Evolutionary conservation across 1,140 invertebrate species (phyloP).

Genomic region (Zophobas atratus): DNA sequence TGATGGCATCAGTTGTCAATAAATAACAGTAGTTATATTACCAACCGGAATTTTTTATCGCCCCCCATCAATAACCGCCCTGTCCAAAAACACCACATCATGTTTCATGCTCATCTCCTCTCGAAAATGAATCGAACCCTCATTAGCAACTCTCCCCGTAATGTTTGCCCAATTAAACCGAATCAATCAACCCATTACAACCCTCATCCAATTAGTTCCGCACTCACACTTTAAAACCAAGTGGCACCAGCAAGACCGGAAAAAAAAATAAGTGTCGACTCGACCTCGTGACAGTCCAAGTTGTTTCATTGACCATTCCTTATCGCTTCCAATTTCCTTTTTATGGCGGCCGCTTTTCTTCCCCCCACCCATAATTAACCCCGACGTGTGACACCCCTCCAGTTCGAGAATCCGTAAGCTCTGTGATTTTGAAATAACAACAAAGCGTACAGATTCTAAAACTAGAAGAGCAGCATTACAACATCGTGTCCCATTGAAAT

Average conservation of each 20-base stretch:
- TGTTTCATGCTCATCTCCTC: neutral
- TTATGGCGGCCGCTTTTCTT: constrained; percentile 1
- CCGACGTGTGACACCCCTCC: constrained; percentile 19
- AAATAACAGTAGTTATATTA: no score
- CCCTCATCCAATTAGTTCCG: constrained; percentile 21
- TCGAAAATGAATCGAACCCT: constrained; percentile 11
- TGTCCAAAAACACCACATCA: no score
- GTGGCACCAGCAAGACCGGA: no score
- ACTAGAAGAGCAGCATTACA: constrained; percentile 44
- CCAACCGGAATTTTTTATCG: no score
- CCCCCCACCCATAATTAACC: constrained; percentile 23
- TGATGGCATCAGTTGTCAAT: no score
- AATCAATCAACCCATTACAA: constrained; percentile 25
- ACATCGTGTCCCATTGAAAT: constrained; percentile 26
- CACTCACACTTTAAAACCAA: constrained; percentile 8
- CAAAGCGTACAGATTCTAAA: constrained; percentile 63
- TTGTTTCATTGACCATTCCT: constrained; percentile 25
- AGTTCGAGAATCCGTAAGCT: constrained; percentile 59
- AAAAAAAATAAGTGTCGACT: constrained; percentile 8
- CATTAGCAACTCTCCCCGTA: constrained; percentile 22
- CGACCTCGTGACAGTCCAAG: neutral
- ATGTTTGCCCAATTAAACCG: constrained; percentile 25
- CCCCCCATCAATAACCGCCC: no score
- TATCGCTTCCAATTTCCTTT: constrained; percentile 24
- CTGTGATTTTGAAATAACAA: constrained; percentile 60